phyloP scores from a whole-genome alignment of 2,888 invertebrate species.

The Cheilosia grossa region DNA sequence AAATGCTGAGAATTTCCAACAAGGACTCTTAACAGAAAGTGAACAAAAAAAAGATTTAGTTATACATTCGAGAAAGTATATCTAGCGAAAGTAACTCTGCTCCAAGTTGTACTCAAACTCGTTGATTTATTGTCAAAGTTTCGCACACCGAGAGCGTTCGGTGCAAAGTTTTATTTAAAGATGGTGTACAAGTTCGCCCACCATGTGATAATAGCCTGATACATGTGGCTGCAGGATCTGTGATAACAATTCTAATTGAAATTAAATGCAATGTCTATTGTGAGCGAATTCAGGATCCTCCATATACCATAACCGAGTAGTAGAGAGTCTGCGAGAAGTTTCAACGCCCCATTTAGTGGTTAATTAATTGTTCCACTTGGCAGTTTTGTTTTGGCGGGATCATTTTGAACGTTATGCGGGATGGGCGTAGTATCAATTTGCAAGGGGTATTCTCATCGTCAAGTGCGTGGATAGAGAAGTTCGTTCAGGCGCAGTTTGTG shows the following conservation, averaged over 20 bases:
- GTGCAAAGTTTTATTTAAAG: constrained; percentile 45
- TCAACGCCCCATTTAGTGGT: constrained; percentile 45
- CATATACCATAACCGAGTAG: not conserved
- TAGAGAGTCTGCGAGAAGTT: constrained; percentile 19
- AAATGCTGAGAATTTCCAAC: constrained; percentile 42
- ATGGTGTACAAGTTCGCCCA: constrained; percentile 25
- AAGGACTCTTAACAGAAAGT: constrained; percentile 15
- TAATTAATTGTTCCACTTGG: constrained; percentile 57
- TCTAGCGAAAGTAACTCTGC: constrained; percentile 46
- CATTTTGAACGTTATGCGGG: not conserved
- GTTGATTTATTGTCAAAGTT: constrained; percentile 68
- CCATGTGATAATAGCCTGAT: constrained; percentile 42
- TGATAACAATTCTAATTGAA: constrained; percentile 59
- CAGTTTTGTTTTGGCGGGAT: constrained; percentile 2
- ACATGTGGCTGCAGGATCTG: constrained; percentile 45
- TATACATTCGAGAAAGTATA: constrained; percentile 33
- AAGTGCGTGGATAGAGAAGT: not conserved
- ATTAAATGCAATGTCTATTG: constrained; percentile 41
- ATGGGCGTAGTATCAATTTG: not conserved
- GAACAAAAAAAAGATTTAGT: constrained; percentile 10
- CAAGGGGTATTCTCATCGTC: not conserved
- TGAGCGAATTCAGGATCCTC: constrained; percentile 11
- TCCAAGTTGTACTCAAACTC: constrained; percentile 41
- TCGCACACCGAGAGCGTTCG: constrained; percentile 13
- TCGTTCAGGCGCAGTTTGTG: not conserved